Evolutionary conservation across 1,140 invertebrate species (phyloP).

Genomic region (Cepaea nemoralis): DNA sequence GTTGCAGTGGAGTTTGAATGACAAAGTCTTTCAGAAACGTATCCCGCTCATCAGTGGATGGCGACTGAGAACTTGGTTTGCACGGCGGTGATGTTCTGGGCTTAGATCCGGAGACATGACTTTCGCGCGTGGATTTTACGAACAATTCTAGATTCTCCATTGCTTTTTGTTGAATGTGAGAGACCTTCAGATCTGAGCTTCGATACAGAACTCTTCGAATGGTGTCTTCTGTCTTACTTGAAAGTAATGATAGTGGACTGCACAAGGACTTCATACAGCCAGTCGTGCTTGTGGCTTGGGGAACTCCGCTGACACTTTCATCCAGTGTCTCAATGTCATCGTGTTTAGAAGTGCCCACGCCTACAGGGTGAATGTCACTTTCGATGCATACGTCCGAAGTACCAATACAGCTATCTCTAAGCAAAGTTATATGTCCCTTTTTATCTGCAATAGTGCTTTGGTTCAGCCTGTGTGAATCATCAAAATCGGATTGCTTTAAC

Average conservation of each 20-base stretch:
- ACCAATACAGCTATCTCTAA: neutral
- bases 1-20: neutral
- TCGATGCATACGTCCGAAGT: neutral
- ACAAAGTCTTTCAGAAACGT: neutral
- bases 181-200: neutral
- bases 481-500: neutral
- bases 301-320: neutral
- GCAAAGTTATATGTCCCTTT: neutral
- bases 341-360: neutral
- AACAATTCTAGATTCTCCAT: conserved; percentile 22
- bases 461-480: neutral
- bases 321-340: neutral
- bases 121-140: neutral
- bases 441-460: neutral
- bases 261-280: neutral
- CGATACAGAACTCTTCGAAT: neutral
- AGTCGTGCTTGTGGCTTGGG: neutral
- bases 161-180: conserved; percentile 23
- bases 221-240: neutral
- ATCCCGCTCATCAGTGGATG: neutral
- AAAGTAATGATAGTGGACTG: neutral
- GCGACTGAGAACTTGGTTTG: neutral
- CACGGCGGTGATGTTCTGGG: neutral
- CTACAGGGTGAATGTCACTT: neutral
- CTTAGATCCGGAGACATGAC: neutral